phyloP scores from a whole-genome alignment of 1,140 invertebrate species.

The Conus betulinus region DNA sequence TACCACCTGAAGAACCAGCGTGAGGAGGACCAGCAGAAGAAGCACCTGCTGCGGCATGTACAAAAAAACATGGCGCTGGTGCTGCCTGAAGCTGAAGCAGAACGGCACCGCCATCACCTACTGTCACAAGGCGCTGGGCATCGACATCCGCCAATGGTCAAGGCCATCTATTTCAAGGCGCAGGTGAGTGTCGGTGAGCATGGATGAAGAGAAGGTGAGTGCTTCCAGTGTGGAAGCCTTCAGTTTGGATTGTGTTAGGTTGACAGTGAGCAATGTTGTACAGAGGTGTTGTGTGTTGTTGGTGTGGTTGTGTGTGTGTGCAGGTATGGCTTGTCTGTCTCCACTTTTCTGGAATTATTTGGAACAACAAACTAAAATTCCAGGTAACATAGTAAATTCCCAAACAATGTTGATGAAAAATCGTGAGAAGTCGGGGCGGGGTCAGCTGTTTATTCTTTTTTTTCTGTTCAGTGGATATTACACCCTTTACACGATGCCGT shows the following conservation, averaged over 20 bases:
- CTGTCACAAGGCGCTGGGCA: conserved; percentile 81
- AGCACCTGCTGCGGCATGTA: conserved; percentile 76
- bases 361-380: too few species aligned
- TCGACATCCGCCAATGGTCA: conserved; percentile 73
- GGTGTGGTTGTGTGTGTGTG: too few species aligned
- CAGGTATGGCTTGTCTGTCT: too few species aligned
- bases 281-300: neutral
- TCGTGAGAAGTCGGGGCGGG: too few species aligned
- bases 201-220: neutral
- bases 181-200: neutral
- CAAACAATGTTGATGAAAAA: too few species aligned
- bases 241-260: neutral
- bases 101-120: conserved; percentile 80
- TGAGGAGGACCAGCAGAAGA: conserved; percentile 48
- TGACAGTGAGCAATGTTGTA: neutral
- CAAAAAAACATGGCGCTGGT: conserved; percentile 86
- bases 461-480: too few species aligned
- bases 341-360: too few species aligned
- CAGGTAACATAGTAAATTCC: too few species aligned
- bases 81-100: conserved; percentile 82
- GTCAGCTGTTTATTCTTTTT: too few species aligned
- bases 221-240: too few species aligned
- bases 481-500: too few species aligned
- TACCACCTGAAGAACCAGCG: conserved; percentile 45
- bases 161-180: conserved; percentile 1